Evolutionary conservation across 2,888 invertebrate genomes (phyloP).

Genomic region (Xanthostigma xanthostigma): DNA sequence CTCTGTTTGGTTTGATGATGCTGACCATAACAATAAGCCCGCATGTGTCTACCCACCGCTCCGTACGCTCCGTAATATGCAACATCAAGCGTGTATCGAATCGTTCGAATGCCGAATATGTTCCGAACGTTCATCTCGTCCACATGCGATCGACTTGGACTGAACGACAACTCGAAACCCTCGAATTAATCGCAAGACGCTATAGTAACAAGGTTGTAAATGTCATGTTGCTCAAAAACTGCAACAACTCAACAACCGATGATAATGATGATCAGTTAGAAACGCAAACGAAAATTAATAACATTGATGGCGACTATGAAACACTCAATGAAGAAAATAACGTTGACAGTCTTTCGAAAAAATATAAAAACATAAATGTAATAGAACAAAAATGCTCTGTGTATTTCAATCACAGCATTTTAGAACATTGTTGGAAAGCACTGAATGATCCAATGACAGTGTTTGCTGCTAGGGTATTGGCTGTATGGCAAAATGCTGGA

Average conservation of each 20-base stretch:
- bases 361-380: conserved; percentile 30
- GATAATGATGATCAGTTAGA: not conserved
- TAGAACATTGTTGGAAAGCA: conserved; percentile 32
- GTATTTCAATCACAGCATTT: conserved; percentile 34
- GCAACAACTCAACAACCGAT: not conserved
- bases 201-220: conserved; percentile 22
- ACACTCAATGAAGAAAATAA: not conserved
- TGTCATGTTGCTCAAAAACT: conserved; percentile 17
- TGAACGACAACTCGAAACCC: conserved; percentile 16
- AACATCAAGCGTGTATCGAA: no score
- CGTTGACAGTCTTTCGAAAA: conserved; percentile 22
- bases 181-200: conserved; percentile 21
- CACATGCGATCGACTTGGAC: conserved; percentile 1
- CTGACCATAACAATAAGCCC: conserved; percentile 12
- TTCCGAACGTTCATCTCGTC: not conserved
- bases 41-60: not conserved
- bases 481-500: conserved; percentile 40
- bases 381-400: conserved; percentile 27
- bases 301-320: not conserved
- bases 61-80: no score
- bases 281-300: not conserved
- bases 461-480: conserved; percentile 35
- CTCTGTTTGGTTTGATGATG: conserved; percentile 11
- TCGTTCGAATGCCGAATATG: not conserved
- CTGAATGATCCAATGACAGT: conserved; percentile 29